These are phyloP conservation scores for Caranx ignobilis DNA, from an alignment of 2,113 vertebrate species.

Conservation along the genomic window DNA sequence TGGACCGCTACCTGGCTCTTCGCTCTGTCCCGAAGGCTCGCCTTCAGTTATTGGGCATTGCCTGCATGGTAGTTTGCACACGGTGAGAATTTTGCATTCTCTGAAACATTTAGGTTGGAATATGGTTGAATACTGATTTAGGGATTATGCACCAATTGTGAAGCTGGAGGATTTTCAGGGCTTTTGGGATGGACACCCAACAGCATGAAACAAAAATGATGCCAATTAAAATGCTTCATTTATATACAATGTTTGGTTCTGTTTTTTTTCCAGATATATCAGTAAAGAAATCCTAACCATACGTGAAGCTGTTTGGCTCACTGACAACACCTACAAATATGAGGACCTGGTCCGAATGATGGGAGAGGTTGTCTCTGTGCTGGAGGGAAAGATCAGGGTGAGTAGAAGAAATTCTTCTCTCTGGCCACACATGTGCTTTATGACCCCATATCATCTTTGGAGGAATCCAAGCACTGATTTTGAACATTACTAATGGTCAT, in stretches of 20 bases:
- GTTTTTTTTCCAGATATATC: constrained; percentile 80
- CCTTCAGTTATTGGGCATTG: constrained; percentile 96
- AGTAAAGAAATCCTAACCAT: constrained; percentile 98
- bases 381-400: constrained; percentile 94
- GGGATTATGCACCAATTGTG: background rate
- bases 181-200: background rate
- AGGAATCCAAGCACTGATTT: background rate
- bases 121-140: background rate
- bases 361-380: constrained; percentile 94
- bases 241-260: background rate
- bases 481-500: background rate
- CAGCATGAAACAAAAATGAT: too few relatives aligned
- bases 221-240: background rate
- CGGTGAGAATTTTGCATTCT: constrained; percentile 82
- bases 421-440: background rate
- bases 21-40: constrained; percentile 89
- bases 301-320: constrained; percentile 97
- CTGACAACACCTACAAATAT: constrained; percentile 98
- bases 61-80: constrained; percentile 99
- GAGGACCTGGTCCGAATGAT: constrained; percentile 98
- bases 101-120: background rate
- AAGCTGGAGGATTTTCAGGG: background rate
- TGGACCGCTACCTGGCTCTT: constrained; percentile 92
- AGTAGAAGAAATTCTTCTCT: constrained; percentile 53
- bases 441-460: background rate